Conservation (phyloP, 2,797 vertebrate species). For the Karalla daura region DNA sequence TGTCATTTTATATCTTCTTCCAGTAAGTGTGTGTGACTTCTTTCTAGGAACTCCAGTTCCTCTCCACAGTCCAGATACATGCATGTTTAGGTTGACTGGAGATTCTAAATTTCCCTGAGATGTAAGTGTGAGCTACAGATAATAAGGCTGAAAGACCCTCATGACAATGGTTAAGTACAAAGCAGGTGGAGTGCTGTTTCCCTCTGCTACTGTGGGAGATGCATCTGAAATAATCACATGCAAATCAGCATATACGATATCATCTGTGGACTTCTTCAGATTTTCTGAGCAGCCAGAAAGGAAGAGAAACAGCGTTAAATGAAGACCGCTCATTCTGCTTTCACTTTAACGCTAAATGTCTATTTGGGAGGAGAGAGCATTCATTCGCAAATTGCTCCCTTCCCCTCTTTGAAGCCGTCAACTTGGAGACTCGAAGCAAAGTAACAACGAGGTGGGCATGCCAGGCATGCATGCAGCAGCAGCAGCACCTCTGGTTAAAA, state of each 20-base stretch:
- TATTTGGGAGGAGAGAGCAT: constrained; percentile 13
- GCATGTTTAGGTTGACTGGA: no score
- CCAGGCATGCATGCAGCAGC: constrained; percentile 37
- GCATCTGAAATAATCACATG: constrained; percentile 30
- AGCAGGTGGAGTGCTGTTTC: background rate
- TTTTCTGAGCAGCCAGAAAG: constrained; percentile 12
- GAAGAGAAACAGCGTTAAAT: background rate
- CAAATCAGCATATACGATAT: constrained; percentile 20
- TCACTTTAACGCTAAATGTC: constrained; percentile 24
- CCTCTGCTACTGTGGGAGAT: background rate
- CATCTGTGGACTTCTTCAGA: constrained; percentile 6
- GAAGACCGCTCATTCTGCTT: constrained; percentile 10
- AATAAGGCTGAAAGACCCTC: no score
- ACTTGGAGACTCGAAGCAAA: constrained; percentile 16
- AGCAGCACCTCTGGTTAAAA: constrained; percentile 55
- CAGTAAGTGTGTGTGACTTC: no score
- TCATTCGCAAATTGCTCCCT: constrained; percentile 15
- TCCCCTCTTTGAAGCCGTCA: constrained; percentile 3
- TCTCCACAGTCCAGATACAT: no score
- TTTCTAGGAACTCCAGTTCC: no score
- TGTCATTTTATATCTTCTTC: no score
- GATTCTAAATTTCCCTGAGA: no score
- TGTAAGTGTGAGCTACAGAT: no score
- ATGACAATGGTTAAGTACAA: background rate
- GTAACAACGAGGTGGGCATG: constrained; percentile 28